Percentiles rank a stretch among this genome's conserved stretches.
Evolutionary conservation across 2,888 invertebrate species (phyloP).

Genomic region (Eulithis testata): DNA sequence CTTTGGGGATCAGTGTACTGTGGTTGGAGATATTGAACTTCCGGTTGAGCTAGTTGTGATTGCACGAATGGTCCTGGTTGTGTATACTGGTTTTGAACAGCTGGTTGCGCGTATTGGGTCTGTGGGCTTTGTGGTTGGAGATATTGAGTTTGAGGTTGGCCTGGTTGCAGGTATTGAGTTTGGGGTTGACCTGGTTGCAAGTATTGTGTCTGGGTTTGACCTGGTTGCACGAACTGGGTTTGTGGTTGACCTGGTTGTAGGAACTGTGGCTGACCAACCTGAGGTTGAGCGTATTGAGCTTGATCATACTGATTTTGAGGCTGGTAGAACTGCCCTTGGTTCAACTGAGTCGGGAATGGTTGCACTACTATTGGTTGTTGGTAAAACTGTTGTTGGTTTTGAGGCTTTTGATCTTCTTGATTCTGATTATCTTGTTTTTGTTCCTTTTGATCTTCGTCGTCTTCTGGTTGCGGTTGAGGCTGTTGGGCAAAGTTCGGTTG

Average conservation of each 20-base stretch:
- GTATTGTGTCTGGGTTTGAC: conserved; percentile 27
- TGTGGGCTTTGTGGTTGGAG: conserved; percentile 26
- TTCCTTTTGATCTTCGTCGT: conserved; percentile 26
- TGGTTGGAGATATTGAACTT: conserved; percentile 33
- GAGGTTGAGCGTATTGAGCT: conserved; percentile 28
- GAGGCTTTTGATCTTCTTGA: conserved; percentile 18
- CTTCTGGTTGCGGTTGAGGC: conserved; percentile 39
- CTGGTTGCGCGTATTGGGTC: conserved; percentile 16
- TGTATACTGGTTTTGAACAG: conserved; percentile 3
- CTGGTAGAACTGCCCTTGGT: conserved; percentile 35
- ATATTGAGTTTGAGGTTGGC: conserved; percentile 31
- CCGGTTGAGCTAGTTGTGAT: conserved; percentile 27
- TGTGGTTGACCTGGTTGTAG: conserved; percentile 32
- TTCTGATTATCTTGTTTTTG: conserved; percentile 15
- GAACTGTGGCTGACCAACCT: conserved; percentile 27
- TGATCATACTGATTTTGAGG: conserved; percentile 35
- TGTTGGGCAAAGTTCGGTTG: conserved; percentile 33
- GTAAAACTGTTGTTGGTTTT: conserved; percentile 40
- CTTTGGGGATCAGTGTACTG: conserved; percentile 20
- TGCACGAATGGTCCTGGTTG: conserved; percentile 10
- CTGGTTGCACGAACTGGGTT: conserved; percentile 21
- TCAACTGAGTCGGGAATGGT: conserved; percentile 37
- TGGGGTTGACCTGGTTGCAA: conserved; percentile 30
- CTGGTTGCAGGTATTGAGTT: conserved; percentile 24
- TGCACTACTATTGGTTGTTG: conserved; percentile 42